These are phyloP conservation scores for Microtus agrestis DNA, from an alignment of 2,797 vertebrate genomes.

Conservation along the genomic window DNA sequence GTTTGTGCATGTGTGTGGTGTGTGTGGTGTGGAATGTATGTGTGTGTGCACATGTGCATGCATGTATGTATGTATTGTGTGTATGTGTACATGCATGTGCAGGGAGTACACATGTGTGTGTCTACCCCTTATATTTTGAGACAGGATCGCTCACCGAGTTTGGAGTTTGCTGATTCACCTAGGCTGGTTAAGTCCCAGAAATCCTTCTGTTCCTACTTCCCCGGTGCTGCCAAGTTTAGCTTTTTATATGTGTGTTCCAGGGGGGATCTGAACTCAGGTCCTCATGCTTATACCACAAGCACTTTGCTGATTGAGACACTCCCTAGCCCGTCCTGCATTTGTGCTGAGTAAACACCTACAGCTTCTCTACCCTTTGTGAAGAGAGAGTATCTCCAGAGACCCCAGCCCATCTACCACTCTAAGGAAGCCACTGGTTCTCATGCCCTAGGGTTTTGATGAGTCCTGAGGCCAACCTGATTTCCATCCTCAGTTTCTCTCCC, in stretches of 20 bases:
- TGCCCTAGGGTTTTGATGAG: neutral
- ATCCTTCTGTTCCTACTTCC: neutral
- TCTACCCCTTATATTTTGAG: neutral
- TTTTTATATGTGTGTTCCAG: neutral
- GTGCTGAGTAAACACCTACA: neutral
- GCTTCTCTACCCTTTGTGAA: neutral
- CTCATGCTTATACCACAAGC: neutral
- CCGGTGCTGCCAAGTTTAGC: neutral
- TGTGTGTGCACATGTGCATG: too few species aligned
- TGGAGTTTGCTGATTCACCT: neutral
- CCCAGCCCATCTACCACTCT: neutral
- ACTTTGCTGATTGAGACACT: neutral
- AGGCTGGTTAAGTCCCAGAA: neutral
- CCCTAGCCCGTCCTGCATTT: fast-evolving
- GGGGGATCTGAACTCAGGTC: neutral
- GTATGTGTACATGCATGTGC: too few species aligned
- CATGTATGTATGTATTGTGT: too few species aligned
- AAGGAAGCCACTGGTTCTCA: neutral
- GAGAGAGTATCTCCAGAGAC: neutral
- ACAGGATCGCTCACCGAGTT: neutral
- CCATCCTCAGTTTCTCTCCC: neutral
- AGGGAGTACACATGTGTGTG: neutral
- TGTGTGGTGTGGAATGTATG: neutral
- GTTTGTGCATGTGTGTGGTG: neutral
- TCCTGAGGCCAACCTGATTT: neutral